Conservation (phyloP, 2,888 invertebrate genomes). For the Cyrtodaria siliqua region DNA sequence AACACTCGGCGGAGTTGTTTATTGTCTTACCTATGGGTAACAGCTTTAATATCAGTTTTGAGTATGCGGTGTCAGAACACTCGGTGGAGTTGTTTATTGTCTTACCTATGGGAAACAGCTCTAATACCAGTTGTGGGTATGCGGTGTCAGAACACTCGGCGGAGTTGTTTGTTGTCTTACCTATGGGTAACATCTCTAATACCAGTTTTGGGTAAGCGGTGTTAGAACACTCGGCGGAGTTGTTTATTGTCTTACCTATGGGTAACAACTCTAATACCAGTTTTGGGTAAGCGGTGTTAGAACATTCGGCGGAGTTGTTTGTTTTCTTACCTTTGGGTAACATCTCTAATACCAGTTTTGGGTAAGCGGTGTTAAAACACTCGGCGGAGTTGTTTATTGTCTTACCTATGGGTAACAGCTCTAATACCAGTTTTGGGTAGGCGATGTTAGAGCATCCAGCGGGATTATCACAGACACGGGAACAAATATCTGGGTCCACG, state of each 20-base stretch:
- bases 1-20: conserved; percentile 66
- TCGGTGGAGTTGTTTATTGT: no score
- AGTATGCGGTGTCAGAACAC: no score
- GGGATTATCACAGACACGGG: conserved; percentile 66
- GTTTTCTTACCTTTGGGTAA: no score
- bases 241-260: conserved; percentile 42
- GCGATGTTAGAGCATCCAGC: conserved; percentile 63
- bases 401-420: conserved; percentile 43
- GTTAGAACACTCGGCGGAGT: no score
- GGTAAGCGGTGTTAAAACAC: no score
- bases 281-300: conserved; percentile 52
- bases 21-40: no score
- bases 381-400: no score
- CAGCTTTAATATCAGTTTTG: no score
- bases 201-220: no score
- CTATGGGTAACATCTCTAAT: no score
- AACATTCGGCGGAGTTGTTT: conserved; percentile 66
- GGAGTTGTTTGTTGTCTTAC: no score
- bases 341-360: no score
- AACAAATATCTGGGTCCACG: conserved; percentile 69
- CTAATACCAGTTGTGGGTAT: conserved; percentile 39
- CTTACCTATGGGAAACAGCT: conserved; percentile 43
- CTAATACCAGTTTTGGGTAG: conserved; percentile 41
- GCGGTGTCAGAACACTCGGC: conserved; percentile 60
- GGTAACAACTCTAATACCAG: conserved; percentile 38